These are phyloP conservation scores for Acronicta leporina DNA, from an alignment of 2,888 invertebrate genomes.

Conservation along the genomic window DNA sequence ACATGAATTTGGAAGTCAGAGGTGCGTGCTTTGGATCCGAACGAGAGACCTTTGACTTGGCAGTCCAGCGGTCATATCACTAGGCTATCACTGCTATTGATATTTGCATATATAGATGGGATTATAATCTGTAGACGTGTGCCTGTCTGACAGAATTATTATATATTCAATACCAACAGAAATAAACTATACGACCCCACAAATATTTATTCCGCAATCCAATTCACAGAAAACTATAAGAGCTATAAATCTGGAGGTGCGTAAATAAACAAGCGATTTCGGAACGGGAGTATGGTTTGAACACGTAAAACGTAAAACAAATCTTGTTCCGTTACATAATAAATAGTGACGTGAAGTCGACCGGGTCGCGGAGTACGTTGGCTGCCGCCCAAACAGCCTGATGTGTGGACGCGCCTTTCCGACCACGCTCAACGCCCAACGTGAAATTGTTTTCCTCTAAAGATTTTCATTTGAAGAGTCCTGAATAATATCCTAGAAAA, in stretches of 20 bases:
- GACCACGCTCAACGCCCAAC: slow-evolving; percentile 38
- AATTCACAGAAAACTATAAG: slow-evolving; percentile 47
- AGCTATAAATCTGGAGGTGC: slow-evolving; percentile 53
- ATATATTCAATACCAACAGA: slow-evolving; percentile 18
- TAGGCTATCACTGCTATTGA: no score
- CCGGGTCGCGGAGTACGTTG: slow-evolving; percentile 48
- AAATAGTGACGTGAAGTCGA: slow-evolving; percentile 53
- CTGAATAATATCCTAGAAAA: slow-evolving; percentile 38
- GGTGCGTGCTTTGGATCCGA: no score
- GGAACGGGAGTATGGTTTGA: slow-evolving; percentile 48
- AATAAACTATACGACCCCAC: slow-evolving; percentile 32
- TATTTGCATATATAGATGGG: not conserved
- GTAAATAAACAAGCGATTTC: slow-evolving; percentile 56
- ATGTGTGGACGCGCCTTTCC: slow-evolving; percentile 52
- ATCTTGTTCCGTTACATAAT: slow-evolving; percentile 58
- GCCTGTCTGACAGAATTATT: slow-evolving; percentile 18
- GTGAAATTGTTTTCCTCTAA: slow-evolving; percentile 48
- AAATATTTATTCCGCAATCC: slow-evolving; percentile 44
- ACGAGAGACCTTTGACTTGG: no score
- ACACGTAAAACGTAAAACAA: slow-evolving; percentile 56
- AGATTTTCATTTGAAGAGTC: slow-evolving; percentile 43
- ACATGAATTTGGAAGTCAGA: no score
- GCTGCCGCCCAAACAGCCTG: slow-evolving; percentile 56
- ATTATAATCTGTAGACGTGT: slow-evolving; percentile 27
- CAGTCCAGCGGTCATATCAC: no score